Percentiles rank a stretch among this genome's conserved stretches.
Evolutionary conservation across 1,140 invertebrate species (phyloP).

Genomic region (Leptinotarsa texana): DNA sequence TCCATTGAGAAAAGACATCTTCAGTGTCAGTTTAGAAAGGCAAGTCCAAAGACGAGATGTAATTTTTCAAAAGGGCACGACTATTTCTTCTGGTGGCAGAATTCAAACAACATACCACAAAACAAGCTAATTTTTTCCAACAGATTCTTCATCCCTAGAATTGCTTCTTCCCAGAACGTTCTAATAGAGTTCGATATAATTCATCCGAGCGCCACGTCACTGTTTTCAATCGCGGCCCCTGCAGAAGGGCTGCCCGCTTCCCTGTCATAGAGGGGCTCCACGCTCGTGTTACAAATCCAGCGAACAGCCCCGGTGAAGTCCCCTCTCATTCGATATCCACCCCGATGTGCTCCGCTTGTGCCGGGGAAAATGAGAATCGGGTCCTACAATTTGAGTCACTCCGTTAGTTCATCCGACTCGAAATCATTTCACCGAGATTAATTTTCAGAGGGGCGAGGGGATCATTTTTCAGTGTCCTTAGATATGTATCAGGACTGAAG

Average conservation of each 20-base stretch:
- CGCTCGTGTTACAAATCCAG: conserved; percentile 17
- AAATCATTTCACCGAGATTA: conserved; percentile 5
- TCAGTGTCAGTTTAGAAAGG: too few relatives aligned
- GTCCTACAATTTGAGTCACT: neutral
- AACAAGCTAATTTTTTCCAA: too few relatives aligned
- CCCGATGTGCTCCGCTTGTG: conserved; percentile 10
- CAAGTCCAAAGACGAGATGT: too few relatives aligned
- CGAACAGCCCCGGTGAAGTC: conserved; percentile 13
- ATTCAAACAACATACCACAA: too few relatives aligned
- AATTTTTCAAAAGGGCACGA: too few relatives aligned
- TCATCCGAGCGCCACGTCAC: neutral
- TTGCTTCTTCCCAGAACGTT: neutral
- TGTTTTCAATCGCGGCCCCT: neutral
- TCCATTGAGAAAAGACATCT: too few relatives aligned
- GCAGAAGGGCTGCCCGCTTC: neutral
- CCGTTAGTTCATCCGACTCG: conserved; percentile 1
- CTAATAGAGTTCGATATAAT: neutral
- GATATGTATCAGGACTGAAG: neutral
- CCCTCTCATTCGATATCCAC: conserved; percentile 6
- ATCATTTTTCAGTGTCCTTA: conserved; percentile 3
- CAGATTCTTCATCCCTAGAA: too few relatives aligned
- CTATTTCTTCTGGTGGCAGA: too few relatives aligned
- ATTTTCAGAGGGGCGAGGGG: neutral
- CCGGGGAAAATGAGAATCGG: neutral
- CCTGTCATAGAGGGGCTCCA: conserved; percentile 4